These are phyloP conservation scores for Dromiciops gliroides DNA, from an alignment of 2,113 vertebrate species.

Conservation along the genomic window DNA sequence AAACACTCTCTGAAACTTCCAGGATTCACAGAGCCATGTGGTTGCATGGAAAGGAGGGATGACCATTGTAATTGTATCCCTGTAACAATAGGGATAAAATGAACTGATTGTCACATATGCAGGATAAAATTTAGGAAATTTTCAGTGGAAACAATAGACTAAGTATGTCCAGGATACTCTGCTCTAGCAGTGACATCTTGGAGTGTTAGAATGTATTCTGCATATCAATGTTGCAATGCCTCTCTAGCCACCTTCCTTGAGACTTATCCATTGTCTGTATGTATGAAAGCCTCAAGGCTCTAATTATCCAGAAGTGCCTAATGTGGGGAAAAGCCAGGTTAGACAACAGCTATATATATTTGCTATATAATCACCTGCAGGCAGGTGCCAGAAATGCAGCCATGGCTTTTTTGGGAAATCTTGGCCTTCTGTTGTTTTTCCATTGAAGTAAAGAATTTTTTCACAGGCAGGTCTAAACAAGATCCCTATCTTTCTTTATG, in stretches of 20 bases:
- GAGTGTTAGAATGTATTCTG: background rate
- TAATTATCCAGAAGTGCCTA: background rate
- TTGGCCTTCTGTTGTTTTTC: constrained; percentile 77
- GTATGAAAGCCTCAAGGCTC: background rate
- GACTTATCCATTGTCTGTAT: constrained; percentile 27
- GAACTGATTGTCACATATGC: constrained; percentile 42
- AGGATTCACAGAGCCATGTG: constrained; percentile 48
- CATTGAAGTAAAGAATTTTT: constrained; percentile 68
- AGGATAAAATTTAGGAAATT: constrained; percentile 16
- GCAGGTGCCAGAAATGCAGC: constrained; percentile 75
- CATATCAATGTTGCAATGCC: constrained; percentile 37
- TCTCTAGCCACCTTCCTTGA: constrained; percentile 12
- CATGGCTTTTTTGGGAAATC: constrained; percentile 74
- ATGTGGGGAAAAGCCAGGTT: background rate
- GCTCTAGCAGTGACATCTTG: constrained; percentile 64
- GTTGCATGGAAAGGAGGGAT: constrained; percentile 35
- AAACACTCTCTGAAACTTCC: constrained; percentile 43
- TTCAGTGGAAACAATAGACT: constrained; percentile 8
- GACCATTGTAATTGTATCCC: background rate
- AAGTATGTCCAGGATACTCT: constrained; percentile 23
- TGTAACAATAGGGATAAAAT: constrained; percentile 45
- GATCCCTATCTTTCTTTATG: constrained; percentile 66
- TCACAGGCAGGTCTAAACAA: constrained; percentile 69
- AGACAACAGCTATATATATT: constrained; percentile 11
- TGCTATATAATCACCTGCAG: constrained; percentile 62